Evolutionary conservation across 2,113 vertebrate species (phyloP).

Genomic region (Scophthalmus maximus): DNA sequence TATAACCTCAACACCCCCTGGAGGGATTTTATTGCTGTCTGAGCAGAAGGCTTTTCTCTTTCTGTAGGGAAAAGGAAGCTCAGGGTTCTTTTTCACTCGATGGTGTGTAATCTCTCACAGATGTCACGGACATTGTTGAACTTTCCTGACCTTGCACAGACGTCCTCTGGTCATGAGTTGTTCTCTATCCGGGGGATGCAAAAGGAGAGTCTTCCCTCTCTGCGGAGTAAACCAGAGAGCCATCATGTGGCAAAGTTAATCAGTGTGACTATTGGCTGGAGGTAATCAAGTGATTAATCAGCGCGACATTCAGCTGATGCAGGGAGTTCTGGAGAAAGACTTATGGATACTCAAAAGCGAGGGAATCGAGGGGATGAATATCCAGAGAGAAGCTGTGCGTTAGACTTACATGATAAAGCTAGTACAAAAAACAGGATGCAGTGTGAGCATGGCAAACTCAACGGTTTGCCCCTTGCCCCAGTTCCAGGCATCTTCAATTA

Average conservation of each 20-base stretch:
- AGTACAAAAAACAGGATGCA: background rate
- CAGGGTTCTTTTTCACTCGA: conserved; percentile 20
- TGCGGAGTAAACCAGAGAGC: conserved; percentile 37
- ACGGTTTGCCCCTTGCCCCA: too few species aligned
- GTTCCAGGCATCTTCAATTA: too few species aligned
- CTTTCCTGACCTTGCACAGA: conserved; percentile 18
- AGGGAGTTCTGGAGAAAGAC: conserved; percentile 37
- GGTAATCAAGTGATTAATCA: conserved; percentile 73
- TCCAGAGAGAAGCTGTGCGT: background rate
- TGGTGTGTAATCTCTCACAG: conserved; percentile 27
- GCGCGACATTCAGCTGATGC: conserved; percentile 51
- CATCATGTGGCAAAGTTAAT: conserved; percentile 59
- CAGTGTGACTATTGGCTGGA: conserved; percentile 64
- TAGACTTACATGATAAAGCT: background rate
- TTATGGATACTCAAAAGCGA: conserved; percentile 37
- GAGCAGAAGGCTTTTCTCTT: conserved; percentile 17
- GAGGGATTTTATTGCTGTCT: conserved; percentile 21
- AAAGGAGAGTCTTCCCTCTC: conserved; percentile 28
- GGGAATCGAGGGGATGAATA: background rate
- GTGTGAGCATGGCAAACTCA: too few species aligned
- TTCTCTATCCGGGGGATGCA: background rate
- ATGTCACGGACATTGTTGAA: conserved; percentile 21
- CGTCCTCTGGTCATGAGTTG: background rate
- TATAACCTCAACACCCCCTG: conserved; percentile 9
- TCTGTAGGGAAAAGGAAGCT: conserved; percentile 13